Percentiles rank a stretch among this genome's conserved stretches.
phyloP scores from a whole-genome alignment of 2,888 invertebrate genomes.

The Entomobrya proxima region DNA sequence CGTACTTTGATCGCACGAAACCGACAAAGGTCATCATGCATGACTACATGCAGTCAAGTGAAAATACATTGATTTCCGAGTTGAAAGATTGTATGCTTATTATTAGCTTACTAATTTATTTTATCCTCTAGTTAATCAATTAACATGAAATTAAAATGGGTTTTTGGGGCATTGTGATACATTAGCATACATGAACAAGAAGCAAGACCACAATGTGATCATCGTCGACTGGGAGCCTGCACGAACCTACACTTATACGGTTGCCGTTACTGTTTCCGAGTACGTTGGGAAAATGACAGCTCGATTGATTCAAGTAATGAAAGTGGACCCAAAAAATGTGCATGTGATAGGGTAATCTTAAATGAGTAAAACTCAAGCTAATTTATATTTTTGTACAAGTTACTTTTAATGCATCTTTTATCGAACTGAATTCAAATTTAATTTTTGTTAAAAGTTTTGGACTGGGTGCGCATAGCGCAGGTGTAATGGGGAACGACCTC shows the following conservation, averaged over 20 bases:
- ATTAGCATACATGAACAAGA: constrained; percentile 57
- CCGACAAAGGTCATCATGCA: constrained; percentile 72
- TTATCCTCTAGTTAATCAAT: no score
- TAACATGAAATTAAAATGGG: neutral
- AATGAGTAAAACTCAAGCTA: constrained; percentile 63
- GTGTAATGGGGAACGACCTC: constrained; percentile 72
- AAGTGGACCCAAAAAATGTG: constrained; percentile 64
- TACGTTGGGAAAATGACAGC: constrained; percentile 70
- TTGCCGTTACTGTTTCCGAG: constrained; percentile 70
- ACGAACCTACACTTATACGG: constrained; percentile 69
- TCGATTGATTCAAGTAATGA: constrained; percentile 58
- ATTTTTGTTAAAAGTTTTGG: neutral
- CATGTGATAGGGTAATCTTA: constrained; percentile 75
- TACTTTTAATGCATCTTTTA: no score
- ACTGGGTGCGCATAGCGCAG: constrained; percentile 71
- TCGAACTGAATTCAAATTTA: neutral
- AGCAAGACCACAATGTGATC: constrained; percentile 69
- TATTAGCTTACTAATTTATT: neutral
- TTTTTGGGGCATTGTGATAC: neutral
- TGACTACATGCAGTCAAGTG: constrained; percentile 70
- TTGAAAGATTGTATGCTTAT: constrained; percentile 60
- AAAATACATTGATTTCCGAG: constrained; percentile 41
- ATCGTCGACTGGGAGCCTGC: constrained; percentile 73
- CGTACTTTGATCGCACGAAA: constrained; percentile 53
- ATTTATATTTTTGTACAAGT: neutral